A percentile compares a stretch with the other conserved stretches of the same genome.
Evolutionary conservation across 2,888 invertebrate genomes (phyloP).

Genomic region (Nebria salina): DNA sequence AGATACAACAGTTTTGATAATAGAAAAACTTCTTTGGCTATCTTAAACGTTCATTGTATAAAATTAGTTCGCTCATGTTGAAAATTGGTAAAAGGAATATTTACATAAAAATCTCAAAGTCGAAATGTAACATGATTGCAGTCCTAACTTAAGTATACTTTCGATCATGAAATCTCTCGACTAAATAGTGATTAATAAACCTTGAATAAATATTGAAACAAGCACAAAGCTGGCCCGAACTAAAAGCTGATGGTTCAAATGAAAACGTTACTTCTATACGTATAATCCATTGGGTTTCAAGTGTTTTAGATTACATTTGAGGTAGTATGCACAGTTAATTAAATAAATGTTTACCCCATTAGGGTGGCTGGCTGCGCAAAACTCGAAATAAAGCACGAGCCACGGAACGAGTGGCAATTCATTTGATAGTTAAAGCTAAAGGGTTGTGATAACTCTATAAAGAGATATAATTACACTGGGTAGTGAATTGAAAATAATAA

Average conservation of each 20-base stretch:
- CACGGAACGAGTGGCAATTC: neutral
- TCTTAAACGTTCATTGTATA: too few species aligned
- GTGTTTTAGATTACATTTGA: conserved; percentile 21
- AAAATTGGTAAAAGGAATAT: too few species aligned
- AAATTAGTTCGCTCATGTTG: too few species aligned
- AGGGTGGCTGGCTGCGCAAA: neutral
- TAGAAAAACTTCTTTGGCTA: too few species aligned
- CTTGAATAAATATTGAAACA: conserved; percentile 17
- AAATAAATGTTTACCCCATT: conserved; percentile 23
- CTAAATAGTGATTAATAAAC: conserved; percentile 7
- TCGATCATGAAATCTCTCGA: neutral
- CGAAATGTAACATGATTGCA: neutral
- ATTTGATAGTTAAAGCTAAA: neutral
- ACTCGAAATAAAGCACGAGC: neutral
- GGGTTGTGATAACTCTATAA: neutral
- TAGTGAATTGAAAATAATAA: neutral
- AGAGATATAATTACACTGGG: neutral
- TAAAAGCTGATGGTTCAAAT: neutral
- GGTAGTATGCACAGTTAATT: conserved; percentile 11
- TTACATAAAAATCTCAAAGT: neutral
- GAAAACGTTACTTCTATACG: neutral
- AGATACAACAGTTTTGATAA: too few species aligned
- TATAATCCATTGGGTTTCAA: conserved; percentile 12
- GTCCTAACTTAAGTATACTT: too few species aligned
- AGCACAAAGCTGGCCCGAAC: neutral